Evolutionary conservation across 2,113 vertebrate genomes (phyloP), one percentile per base, ranked within the genome.

Genomic region (Nannospalax galili): DNA sequence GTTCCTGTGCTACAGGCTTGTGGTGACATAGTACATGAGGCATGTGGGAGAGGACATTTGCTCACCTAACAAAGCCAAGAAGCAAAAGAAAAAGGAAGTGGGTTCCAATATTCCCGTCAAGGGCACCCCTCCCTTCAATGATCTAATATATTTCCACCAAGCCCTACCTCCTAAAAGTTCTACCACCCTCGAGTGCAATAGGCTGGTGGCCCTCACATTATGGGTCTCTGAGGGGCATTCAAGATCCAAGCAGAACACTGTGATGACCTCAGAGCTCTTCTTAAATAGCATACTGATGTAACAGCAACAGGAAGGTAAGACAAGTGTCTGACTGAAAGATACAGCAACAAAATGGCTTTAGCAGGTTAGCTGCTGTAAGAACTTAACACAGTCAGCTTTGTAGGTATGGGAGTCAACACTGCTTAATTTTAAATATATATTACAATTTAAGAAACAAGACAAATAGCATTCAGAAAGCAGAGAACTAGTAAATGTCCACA

Each of bases 221-320:
- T 35, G 26, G 24, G 32, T 24, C 32, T 72, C n/a, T 32, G 35
- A 78, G 73, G 42, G 14, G n/a, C n/a, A n/a, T n/a, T n/a, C n/a
- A n/a, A n/a, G n/a, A n/a, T n/a, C n/a, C n/a, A n/a, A n/a, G n/a
- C n/a, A n/a, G n/a, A n/a, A n/a, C n/a, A 80, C 73, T 73, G 60
- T 37, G 65, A n/a, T 79, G 62, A 78, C n/a, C n/a, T n/a, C 7
- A 42, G 48, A 92, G 7, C 17, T 88, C 75, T 93, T 93, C 82
- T 15, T 28, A 82, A 95, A 73, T 81, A 87, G 82, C 37, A 89
- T 10, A 56, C 0, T 16, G 16, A 80, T 67, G 32, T 91, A 94
- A n/a, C 69, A 94, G 24, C 73, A 94, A 64, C 9, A 87, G n/a
- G 26, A 62, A 85, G 91, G 92, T 30, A 81, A 81, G 70, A 86